phyloP scores from a whole-genome alignment of 2,113 vertebrate genomes.

The Potamarius usumacintae region DNA sequence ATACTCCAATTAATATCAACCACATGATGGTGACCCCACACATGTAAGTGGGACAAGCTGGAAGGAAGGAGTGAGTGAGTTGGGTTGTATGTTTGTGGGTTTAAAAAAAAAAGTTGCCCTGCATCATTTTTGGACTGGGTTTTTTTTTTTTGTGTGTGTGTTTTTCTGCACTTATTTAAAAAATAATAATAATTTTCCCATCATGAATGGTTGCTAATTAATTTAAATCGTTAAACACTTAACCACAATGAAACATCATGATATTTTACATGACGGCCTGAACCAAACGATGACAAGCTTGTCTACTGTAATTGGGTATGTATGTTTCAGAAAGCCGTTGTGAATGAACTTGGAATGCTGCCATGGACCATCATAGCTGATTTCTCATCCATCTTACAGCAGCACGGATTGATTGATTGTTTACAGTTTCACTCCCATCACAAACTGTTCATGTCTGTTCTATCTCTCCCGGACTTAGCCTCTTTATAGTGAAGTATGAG shows the following conservation, averaged over 20 bases:
- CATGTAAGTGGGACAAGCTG: too few species aligned
- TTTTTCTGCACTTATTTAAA: background rate
- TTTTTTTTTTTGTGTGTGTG: background rate
- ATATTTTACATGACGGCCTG: background rate
- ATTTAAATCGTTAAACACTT: conserved; percentile 21
- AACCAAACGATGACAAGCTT: background rate
- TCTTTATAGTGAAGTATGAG: conserved; percentile 3
- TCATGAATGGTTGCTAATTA: background rate
- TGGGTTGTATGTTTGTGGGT: too few species aligned
- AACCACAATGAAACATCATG: background rate
- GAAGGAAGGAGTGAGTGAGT: too few species aligned
- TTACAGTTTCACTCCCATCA: conserved; percentile 3
- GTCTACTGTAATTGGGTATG: conserved; percentile 27
- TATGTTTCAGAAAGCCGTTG: conserved; percentile 12
- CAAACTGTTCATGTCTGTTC: conserved; percentile 20
- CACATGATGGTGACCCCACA: too few species aligned
- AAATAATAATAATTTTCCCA: background rate
- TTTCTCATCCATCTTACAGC: conserved; percentile 36
- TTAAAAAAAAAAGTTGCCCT: background rate
- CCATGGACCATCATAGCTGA: conserved; percentile 35
- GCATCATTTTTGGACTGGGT: background rate
- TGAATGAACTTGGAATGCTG: conserved; percentile 34
- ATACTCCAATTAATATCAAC: too few species aligned
- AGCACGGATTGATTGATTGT: conserved; percentile 11
- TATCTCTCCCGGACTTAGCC: background rate